Base-by-base conservation (phyloP, 2,113 vertebrate genomes). In the Caranx melampygus region DNA sequence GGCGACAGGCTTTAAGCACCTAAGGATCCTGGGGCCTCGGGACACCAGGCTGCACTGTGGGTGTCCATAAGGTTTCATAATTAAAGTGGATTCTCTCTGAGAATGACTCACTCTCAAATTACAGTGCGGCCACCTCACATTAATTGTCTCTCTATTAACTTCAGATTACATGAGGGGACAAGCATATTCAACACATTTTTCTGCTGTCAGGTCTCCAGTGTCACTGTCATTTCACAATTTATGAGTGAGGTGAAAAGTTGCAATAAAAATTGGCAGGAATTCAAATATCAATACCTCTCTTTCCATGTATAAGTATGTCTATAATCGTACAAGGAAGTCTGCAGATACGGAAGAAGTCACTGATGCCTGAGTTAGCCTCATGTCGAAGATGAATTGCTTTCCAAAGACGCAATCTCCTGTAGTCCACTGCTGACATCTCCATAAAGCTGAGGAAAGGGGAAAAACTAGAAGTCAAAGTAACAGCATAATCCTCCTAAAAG, bases 321-420 rank as follows among this genome's bases (percentile, higher is more conserved):
- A 35, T 40, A 55, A 64, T 49, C 3, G 14, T 62, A 49, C 40
- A 59, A 52, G 44, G 40, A 3, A 74, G 62, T 73, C 55, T 79
- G 66, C 64, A 55, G 0, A 1, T 67, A 58, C 42, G 52, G 87
- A 88, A 91, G 54, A 72, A 81, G 84, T 86, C 63, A 81, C 26
- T 88, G 79, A 91, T 79, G 86, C 75, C 67, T 83, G 84, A 84
- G 69, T 90, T 82, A 64, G 78, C 66, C 82, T 88, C 72, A 85
- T 88, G 85, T 77, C 64, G 37, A 81, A 83, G 86, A 91, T 87
- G 68, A 71, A 89, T 90, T 85, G 66, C 77, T 88, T 89, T 82
- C 66, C 21, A 2, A 77, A 76, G 62, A 18, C 14, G 37, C 59
- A 82, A 75, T 81, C 78, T 90, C 75, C 62, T 57, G n/a, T 59